These are phyloP conservation scores for Serripes groenlandicus DNA, from an alignment of 2,888 invertebrate species.

Conservation along the genomic window DNA sequence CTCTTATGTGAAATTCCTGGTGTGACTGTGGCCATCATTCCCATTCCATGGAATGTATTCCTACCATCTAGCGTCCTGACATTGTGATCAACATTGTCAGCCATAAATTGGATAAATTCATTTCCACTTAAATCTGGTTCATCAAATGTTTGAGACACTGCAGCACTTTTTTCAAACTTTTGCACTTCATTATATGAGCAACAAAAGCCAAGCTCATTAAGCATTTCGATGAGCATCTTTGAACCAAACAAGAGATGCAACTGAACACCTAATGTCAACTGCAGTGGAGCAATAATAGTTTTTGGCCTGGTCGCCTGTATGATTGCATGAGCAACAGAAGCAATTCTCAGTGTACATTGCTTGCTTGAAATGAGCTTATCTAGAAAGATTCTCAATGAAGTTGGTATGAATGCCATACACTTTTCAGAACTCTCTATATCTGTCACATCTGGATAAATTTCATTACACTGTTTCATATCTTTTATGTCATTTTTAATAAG, in stretches of 20 bases:
- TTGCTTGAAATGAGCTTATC: slow-evolving; percentile 46
- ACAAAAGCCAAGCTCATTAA: slow-evolving; percentile 68
- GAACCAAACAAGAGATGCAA: slow-evolving; percentile 69
- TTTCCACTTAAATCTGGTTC: background rate
- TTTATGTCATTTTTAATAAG: slow-evolving; percentile 69
- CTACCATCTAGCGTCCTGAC: slow-evolving; percentile 16
- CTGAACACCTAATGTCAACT: slow-evolving; percentile 68
- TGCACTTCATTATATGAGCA: slow-evolving; percentile 58
- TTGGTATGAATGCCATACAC: slow-evolving; percentile 25
- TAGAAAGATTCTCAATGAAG: no score
- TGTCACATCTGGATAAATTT: slow-evolving; percentile 32
- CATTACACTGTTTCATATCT: background rate
- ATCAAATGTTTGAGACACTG: no score
- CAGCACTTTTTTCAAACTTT: slow-evolving; percentile 32
- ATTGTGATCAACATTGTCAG: slow-evolving; percentile 47
- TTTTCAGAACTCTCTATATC: slow-evolving; percentile 11
- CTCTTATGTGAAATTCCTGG: background rate
- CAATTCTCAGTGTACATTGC: slow-evolving; percentile 45
- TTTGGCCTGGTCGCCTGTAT: slow-evolving; percentile 66
- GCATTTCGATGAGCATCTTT: slow-evolving; percentile 69
- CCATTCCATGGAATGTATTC: slow-evolving; percentile 42
- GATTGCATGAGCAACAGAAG: slow-evolving; percentile 69
- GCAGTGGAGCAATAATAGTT: slow-evolving; percentile 63
- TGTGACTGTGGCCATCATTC: slow-evolving; percentile 14
- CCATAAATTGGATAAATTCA: slow-evolving; percentile 29